Conservation (phyloP, 2,888 invertebrate genomes). For the Epirrita christyi region DNA sequence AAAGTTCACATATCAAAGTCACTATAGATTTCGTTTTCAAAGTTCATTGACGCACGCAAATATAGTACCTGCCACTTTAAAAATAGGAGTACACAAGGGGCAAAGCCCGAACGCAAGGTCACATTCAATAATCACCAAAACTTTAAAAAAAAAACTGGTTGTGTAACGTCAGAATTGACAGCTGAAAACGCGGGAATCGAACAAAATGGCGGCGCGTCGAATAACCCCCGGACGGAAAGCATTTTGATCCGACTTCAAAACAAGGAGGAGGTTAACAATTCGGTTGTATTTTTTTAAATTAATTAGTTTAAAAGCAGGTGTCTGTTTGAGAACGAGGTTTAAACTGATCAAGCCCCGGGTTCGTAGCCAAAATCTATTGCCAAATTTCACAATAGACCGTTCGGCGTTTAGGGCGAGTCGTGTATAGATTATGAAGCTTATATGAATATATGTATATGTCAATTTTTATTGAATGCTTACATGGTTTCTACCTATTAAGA, state of each 20-base stretch:
- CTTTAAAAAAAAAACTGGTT: conserved; percentile 38
- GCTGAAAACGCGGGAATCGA: conserved; percentile 43
- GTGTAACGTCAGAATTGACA: conserved; percentile 45
- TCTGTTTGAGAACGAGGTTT: conserved; percentile 10
- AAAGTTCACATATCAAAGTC: conserved; percentile 50
- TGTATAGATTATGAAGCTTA: background rate
- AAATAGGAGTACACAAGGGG: conserved; percentile 38
- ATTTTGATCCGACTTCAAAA: too few species aligned
- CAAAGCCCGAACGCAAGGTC: conserved; percentile 35
- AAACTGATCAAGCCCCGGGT: conserved; percentile 31
- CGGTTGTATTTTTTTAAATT: conserved; percentile 8
- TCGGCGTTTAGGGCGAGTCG: conserved; percentile 20
- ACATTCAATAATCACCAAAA: conserved; percentile 38
- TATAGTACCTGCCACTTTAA: conserved; percentile 27
- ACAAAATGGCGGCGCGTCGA: conserved; percentile 39
- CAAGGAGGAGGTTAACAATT: too few species aligned
- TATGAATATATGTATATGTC: too few species aligned
- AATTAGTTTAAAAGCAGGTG: conserved; percentile 25
- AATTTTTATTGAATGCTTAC: too few species aligned
- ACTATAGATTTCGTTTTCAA: conserved; percentile 24
- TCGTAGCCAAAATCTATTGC: conserved; percentile 63
- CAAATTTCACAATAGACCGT: conserved; percentile 71
- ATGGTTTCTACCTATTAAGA: too few species aligned
- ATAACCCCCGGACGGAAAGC: conserved; percentile 62
- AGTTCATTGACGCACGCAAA: conserved; percentile 37